Conservation (phyloP, 2,888 invertebrate genomes). For the Pollenia griseotomentosa region DNA sequence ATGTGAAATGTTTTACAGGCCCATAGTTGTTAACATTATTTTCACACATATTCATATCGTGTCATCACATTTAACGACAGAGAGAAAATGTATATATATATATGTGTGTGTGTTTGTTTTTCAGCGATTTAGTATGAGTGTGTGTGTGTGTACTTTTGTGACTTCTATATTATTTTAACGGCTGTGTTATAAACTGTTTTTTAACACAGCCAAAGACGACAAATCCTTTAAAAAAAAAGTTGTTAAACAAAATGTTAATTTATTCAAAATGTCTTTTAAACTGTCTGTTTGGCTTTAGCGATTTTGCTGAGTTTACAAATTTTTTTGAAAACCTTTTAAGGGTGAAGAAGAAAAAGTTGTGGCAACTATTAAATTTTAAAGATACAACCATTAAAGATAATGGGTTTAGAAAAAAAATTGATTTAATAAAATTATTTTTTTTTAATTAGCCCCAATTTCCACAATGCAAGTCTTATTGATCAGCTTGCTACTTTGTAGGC, state of each 20-base stretch:
- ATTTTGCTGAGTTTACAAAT: background rate
- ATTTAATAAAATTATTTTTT: no score
- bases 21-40: constrained; percentile 62
- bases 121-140: background rate
- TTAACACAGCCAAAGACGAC: constrained; percentile 13
- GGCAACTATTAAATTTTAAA: no score
- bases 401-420: no score
- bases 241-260: constrained; percentile 51
- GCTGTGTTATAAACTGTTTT: constrained; percentile 38
- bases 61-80: constrained; percentile 61
- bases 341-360: no score
- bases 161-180: constrained; percentile 34
- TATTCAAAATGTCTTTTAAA: constrained; percentile 65
- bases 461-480: no score
- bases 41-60: constrained; percentile 65
- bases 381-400: no score
- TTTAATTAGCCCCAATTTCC: no score
- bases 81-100: background rate
- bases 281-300: constrained; percentile 30
- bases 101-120: background rate
- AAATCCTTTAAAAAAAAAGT: background rate
- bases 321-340: no score
- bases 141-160: background rate
- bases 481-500: no score
- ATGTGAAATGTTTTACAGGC: constrained; percentile 27